Evolutionary conservation across 2,888 invertebrate species (phyloP), one percentile per base, ranked within the genome.

Genomic region (Xestia xanthographa): DNA sequence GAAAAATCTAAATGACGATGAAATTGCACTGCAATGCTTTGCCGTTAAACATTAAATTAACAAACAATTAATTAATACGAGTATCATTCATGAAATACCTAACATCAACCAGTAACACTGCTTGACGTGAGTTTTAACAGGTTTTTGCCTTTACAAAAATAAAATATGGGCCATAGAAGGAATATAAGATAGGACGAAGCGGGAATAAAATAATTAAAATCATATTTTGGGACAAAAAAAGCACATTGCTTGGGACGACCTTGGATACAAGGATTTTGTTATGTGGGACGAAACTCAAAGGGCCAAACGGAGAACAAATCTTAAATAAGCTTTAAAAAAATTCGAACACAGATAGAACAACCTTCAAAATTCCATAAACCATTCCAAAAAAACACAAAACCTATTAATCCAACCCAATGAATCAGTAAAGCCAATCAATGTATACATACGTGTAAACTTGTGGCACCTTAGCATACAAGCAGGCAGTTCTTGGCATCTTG

Each of bases 371-470:
- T 11, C 26, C n/a, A 50, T 3, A 26, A 34, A 17, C 6, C 2
- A 58, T 2, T 2, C 4, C 29, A 14, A 41, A 62, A 62, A 53
- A 48, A 26, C 2, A 4, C 41, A 69, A 58, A 56, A 65, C 63
- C 22, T 66, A 68, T 75, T 69, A 79, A 76, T 75, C 62, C 41
- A 38, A 62, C 68, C 62, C 8, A n/a, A 58, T 80, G 50, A 71
- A 81, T 86, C 71, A 75, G 53, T 62, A 77, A 79, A 77, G 71
- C 66, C 78, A 87, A 88, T 88, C 87, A 88, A 88, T 76, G 69
- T 70, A 66, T 70, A 75, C 73, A 73, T 53, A 75, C n/a, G 70
- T 71, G 63, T 73, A 66, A 72, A 69, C 68, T 85, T 66, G 80
- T 74, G 45, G 71, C 75, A 79, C 75, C 79, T 76, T 85, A 79